These are phyloP conservation scores for Pediacus dermestoides DNA, from an alignment of 2,888 invertebrate genomes.

Conservation along the genomic window DNA sequence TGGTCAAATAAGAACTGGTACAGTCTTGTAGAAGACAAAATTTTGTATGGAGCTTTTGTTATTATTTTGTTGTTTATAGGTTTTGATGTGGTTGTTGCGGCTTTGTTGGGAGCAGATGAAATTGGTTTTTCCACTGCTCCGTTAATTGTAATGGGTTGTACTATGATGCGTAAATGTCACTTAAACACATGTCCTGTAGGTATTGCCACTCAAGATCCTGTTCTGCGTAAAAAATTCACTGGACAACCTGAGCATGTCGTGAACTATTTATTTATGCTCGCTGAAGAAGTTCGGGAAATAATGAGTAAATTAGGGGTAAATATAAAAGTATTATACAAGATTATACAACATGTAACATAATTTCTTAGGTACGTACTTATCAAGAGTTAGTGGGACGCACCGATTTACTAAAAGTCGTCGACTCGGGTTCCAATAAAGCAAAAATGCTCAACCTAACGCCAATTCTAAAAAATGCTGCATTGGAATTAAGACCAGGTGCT, in stretches of 20 bases:
- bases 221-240: constrained; percentile 90
- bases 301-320: constrained; percentile 91
- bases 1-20: constrained; percentile 87
- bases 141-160: constrained; percentile 95
- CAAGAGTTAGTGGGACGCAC: constrained; percentile 86
- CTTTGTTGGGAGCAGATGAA: constrained; percentile 95
- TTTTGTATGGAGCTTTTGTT: constrained; percentile 1
- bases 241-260: constrained; percentile 97
- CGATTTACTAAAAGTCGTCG: constrained; percentile 76
- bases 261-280: constrained; percentile 96
- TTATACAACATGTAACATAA: no score
- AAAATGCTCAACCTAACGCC: constrained; percentile 78
- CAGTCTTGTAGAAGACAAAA: constrained; percentile 11
- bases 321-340: constrained; percentile 39
- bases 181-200: constrained; percentile 99
- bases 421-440: constrained; percentile 72
- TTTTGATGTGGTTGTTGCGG: constrained; percentile 94
- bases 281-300: constrained; percentile 90
- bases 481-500: constrained; percentile 83
- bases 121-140: constrained; percentile 99
- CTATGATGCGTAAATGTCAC: constrained; percentile 99
- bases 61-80: constrained; percentile 49
- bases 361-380: constrained; percentile 40
- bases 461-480: constrained; percentile 78
- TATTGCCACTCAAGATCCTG: constrained; percentile 97